Base-by-base conservation (phyloP, 2,797 vertebrate genomes). In the Neosilurus hyrtlii region DNA sequence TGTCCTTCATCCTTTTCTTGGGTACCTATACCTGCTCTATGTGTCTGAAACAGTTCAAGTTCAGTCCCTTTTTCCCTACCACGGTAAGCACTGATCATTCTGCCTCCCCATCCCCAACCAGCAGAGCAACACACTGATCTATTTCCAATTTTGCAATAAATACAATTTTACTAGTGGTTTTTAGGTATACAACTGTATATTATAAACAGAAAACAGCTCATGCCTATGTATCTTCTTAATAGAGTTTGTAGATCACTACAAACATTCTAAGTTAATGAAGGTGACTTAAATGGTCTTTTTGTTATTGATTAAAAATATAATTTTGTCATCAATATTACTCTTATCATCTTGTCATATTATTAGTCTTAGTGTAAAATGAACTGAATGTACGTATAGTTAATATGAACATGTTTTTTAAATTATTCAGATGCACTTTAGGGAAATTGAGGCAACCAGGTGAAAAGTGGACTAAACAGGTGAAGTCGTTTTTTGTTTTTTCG, bases 31-130 rank as follows among this genome's bases (percentile, higher is more conserved):
- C 96, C 75, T 96, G 96, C 88, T 99, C 97, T 79, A 99, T 98
- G 98, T 92, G 94, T 90, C 93, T 99, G 90, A 99, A 99, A 92
- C 98, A 99, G 90, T 99, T 99, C 93, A 99, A 99, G 94, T 95
- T 93, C 85, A 99, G 97, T 87, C 96, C 92, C 0, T 99, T 97
- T 86, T 99, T 99, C 88, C 98, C 98, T 83, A 99, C 98, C 51
- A 98, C 93, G 0, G 98, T 99, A 91, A 97, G 97, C 94, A 11
- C 22, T 0, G 2, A 14, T 76, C 11, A 61, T 49, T 49, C 8
- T 61, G 0, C 7, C 22, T 22, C 10, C 14, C 20, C 30, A 20
- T 76, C 16, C 1, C 20, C 18, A 57, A 35, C 72, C 18, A 20
- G 4, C 24, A 0, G 3, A 56, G 20, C 52, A 56, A 20, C 9